A percentile compares a stretch with the other conserved stretches of the same genome.
Evolutionary conservation across 2,797 vertebrate genomes (phyloP).

Genomic region (Microctenopoma steveboyesi): DNA sequence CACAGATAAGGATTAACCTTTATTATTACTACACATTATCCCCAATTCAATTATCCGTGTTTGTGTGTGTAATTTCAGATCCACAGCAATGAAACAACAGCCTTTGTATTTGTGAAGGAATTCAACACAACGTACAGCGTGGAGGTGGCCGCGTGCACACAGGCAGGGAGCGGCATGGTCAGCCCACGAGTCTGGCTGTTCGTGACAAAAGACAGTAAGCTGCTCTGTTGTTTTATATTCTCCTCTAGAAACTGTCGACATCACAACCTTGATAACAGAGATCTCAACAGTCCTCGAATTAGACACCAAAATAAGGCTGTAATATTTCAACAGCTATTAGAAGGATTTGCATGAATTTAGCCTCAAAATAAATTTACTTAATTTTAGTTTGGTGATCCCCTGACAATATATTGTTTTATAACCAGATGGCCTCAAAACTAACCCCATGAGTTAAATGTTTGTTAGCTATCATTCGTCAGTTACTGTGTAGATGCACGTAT

Average conservation of each 20-base stretch:
- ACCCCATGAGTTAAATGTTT: too few species aligned
- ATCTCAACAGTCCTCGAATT: background rate
- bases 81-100: slow-evolving; percentile 69
- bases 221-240: slow-evolving; percentile 44
- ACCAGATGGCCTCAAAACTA: too few species aligned
- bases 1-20: slow-evolving; percentile 33
- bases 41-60: slow-evolving; percentile 6
- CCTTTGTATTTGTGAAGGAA: slow-evolving; percentile 72
- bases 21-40: background rate
- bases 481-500: too few species aligned
- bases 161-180: slow-evolving; percentile 88
- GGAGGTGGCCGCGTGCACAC: slow-evolving; percentile 89
- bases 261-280: background rate
- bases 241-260: slow-evolving; percentile 27
- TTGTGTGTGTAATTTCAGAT: slow-evolving; percentile 72
- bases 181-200: slow-evolving; percentile 82
- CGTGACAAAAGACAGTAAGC: slow-evolving; percentile 87
- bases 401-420: too few species aligned
- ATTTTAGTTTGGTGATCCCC: too few species aligned
- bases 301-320: background rate
- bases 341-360: too few species aligned
- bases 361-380: too few species aligned
- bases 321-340: too few species aligned
- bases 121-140: slow-evolving; percentile 89
- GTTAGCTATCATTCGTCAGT: too few species aligned